Base-by-base conservation (phyloP, 2,888 invertebrate genomes). In the Rosalia funebris region DNA sequence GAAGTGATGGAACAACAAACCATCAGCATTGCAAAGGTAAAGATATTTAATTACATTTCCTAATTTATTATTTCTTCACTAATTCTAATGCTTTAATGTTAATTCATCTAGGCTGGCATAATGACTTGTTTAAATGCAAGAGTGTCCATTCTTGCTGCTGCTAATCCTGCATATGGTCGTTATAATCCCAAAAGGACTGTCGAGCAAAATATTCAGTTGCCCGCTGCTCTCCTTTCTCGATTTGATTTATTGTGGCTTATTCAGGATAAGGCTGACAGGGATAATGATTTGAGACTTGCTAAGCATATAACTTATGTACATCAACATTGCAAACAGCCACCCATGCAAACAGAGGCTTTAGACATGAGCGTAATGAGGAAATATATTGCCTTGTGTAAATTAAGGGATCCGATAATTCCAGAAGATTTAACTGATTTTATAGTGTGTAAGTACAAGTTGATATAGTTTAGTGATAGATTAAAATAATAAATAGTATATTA, bases 1-100 rank as follows among this genome's bases (percentile, higher is more conserved):
- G 97, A 98, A 84, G 97, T 97, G 36, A 96, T 96, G 96, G 99
- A 99, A 83, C 99, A 99, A 77, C 99, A 99, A 84, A 99, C 99
- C 10, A 98, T 99, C 69, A 97, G 97, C 56, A 98, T 99, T 75
- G 98, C 99, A 11, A 99, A 99, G 87, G 91, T 91, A 74, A 53
- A 12, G 1, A 7, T 11, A 10, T 60, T 5, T 48, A 19, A 20
- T 25, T 12, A 42, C 17, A 7, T 4, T 12, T 20, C 12, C 12
- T 12, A 45, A 19, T n/a, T 14, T n/a, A n/a, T n/a, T n/a, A n/a
- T n/a, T 5, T 25, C 25, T 25, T 25, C 25, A 25, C 4, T 25
- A 25, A 25, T 25, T 25, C 3, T 5, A 25, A 25, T 25, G 3
- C 9, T 5, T 25, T 3, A 5, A 25, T 25, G 25, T n/a, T n/a